Evolutionary conservation across 2,888 invertebrate genomes (phyloP).

Genomic region (Plagiodera versicolora): DNA sequence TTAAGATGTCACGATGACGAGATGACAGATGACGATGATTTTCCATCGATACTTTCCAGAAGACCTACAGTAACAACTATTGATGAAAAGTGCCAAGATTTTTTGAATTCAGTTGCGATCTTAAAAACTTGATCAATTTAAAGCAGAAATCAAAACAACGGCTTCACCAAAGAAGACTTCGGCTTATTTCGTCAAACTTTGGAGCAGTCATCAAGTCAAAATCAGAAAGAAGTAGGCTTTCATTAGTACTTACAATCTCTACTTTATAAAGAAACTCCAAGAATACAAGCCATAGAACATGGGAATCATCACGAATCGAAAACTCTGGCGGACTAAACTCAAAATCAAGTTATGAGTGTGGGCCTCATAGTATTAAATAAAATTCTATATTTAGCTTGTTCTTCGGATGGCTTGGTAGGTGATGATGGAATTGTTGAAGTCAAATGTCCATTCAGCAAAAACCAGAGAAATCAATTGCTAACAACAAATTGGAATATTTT

Average conservation of each 20-base stretch:
- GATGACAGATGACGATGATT: background rate
- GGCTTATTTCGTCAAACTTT: conserved; percentile 1
- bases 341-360: background rate
- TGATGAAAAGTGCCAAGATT: background rate
- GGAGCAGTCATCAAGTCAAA: background rate
- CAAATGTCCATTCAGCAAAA: background rate
- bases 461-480: background rate
- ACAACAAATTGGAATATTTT: background rate
- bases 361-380: background rate
- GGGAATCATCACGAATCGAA: background rate
- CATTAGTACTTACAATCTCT: background rate
- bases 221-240: background rate
- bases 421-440: conserved; percentile 1
- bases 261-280: background rate
- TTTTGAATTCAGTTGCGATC: background rate
- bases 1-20: background rate
- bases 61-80: background rate
- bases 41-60: background rate
- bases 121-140: background rate
- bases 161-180: conserved; percentile 6
- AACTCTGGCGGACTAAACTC: background rate
- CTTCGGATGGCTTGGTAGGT: conserved; percentile 2
- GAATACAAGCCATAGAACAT: background rate
- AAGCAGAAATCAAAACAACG: conserved; percentile 1
- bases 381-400: background rate